phyloP scores from a whole-genome alignment of 1,140 invertebrate genomes.

The Drosophila hydei region DNA sequence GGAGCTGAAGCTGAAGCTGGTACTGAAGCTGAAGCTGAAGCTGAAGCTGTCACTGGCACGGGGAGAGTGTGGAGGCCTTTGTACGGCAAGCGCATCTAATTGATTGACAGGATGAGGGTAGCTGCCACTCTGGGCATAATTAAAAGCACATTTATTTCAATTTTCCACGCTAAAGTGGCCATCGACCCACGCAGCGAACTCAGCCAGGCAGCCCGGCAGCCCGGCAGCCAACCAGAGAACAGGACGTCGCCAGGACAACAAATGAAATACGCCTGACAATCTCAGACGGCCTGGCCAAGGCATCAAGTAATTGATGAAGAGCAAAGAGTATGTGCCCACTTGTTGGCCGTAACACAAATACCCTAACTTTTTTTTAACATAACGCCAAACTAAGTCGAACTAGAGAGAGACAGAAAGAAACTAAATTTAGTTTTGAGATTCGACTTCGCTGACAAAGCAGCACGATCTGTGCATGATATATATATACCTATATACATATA shows the following conservation, averaged over 20 bases:
- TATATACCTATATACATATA: too few species aligned
- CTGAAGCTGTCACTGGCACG: neutral
- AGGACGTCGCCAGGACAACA: slow-evolving; percentile 43
- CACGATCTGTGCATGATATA: too few species aligned
- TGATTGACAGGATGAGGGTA: slow-evolving; percentile 61
- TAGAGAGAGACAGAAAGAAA: too few species aligned
- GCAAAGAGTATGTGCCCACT: slow-evolving; percentile 6
- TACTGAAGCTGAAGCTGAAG: neutral
- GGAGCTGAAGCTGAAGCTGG: neutral
- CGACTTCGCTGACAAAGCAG: too few species aligned
- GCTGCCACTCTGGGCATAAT: slow-evolving; percentile 66
- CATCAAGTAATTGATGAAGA: slow-evolving; percentile 51
- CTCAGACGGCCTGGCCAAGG: slow-evolving; percentile 33
- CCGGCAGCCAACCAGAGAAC: slow-evolving; percentile 9
- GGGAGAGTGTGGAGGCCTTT: neutral
- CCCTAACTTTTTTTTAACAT: neutral
- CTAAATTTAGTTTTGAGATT: too few species aligned
- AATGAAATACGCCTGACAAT: slow-evolving; percentile 46
- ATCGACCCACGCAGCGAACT: slow-evolving; percentile 31
- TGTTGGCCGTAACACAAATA: neutral
- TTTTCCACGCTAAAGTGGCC: slow-evolving; percentile 65
- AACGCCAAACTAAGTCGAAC: too few species aligned
- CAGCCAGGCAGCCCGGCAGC: neutral
- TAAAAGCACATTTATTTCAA: slow-evolving; percentile 77
- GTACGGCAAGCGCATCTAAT: slow-evolving; percentile 46